Percentiles rank a stretch among this genome's conserved stretches.
Evolutionary conservation across 2,113 vertebrate genomes (phyloP).

Genomic region (Myiopsitta monachus): DNA sequence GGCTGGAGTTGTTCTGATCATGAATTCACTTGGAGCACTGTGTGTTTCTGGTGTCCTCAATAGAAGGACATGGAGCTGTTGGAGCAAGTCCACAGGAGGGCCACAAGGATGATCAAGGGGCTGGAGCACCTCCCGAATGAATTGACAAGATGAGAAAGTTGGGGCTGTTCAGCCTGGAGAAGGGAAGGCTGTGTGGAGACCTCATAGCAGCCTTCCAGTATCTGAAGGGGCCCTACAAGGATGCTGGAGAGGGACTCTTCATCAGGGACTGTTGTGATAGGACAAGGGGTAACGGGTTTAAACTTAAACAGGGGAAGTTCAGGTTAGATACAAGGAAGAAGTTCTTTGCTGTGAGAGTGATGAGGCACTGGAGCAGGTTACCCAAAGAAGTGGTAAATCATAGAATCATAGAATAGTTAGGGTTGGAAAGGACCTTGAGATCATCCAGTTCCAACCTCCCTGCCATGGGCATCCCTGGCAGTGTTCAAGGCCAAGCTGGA

Average conservation of each 20-base stretch:
- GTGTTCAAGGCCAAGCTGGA: background rate
- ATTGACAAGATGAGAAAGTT: background rate
- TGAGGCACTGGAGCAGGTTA: background rate
- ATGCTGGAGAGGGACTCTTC: background rate
- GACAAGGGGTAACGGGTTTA: background rate
- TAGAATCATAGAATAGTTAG: too few species aligned
- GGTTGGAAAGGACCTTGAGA: too few species aligned
- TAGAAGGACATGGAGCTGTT: background rate
- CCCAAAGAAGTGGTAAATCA: background rate
- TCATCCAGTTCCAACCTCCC: too few species aligned
- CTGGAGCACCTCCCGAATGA: background rate
- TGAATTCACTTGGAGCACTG: background rate
- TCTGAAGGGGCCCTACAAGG: background rate
- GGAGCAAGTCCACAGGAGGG: background rate
- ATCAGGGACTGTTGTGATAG: background rate
- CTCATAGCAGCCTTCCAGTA: background rate
- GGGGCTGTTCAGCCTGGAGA: background rate
- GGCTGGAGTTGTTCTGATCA: background rate
- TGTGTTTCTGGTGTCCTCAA: background rate
- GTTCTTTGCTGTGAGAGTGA: background rate
- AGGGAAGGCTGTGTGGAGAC: background rate
- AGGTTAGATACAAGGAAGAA: background rate
- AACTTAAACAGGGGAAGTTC: background rate
- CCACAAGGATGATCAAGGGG: background rate
- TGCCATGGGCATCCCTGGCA: background rate